Conservation (phyloP, 2,113 vertebrate genomes). For the Hippolais icterina region DNA sequence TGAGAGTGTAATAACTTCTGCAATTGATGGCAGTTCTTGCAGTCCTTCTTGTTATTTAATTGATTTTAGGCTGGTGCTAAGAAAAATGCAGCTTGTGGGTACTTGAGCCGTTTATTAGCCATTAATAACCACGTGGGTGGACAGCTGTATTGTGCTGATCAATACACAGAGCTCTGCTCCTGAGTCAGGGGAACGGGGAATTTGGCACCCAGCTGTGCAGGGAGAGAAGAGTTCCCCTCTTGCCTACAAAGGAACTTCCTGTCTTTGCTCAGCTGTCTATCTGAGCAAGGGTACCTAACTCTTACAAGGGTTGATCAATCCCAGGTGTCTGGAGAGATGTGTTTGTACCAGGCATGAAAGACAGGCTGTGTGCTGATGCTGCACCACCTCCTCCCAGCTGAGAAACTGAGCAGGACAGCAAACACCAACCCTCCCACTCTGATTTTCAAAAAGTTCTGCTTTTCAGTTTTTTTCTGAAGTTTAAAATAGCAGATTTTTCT, state of each 20-base stretch:
- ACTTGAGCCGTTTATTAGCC: not conserved
- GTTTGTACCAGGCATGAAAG: not conserved
- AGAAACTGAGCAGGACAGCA: not conserved
- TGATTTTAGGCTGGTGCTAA: not conserved
- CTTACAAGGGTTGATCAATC: accelerated
- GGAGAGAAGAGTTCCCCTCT: not conserved
- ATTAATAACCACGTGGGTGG: not conserved
- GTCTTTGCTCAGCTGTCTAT: not conserved
- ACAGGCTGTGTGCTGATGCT: not conserved
- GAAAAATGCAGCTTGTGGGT: constrained; percentile 12
- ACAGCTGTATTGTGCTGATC: not conserved
- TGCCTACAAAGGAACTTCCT: not conserved
- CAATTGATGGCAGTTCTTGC: not conserved
- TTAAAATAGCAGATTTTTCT: not conserved
- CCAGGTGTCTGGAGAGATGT: not conserved
- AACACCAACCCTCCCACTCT: not conserved
- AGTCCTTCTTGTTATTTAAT: constrained; percentile 10
- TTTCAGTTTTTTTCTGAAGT: not conserved
- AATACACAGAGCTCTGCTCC: not conserved
- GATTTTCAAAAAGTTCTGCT: not conserved
- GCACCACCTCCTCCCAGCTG: not conserved
- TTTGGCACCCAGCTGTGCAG: not conserved
- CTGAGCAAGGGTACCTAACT: too few relatives aligned
- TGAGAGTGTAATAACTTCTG: not conserved
- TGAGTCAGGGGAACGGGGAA: accelerated